Evolutionary conservation across 2,113 vertebrate genomes (phyloP).

Genomic region (Grantiella picta): DNA sequence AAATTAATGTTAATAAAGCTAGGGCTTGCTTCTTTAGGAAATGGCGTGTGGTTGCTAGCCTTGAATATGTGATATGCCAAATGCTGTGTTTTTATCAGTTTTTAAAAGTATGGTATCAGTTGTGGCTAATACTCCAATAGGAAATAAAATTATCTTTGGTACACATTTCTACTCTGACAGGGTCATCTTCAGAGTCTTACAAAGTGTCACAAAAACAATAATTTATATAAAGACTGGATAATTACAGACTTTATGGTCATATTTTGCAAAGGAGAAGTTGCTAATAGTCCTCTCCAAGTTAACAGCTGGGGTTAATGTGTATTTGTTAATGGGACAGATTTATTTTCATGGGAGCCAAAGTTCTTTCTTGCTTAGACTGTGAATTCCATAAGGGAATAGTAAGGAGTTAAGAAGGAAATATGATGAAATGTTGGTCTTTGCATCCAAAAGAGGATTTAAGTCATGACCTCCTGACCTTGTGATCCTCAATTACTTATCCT

Average conservation of each 20-base stretch:
- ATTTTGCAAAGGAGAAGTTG: not conserved
- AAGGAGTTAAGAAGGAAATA: conserved; percentile 56
- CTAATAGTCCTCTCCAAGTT: not conserved
- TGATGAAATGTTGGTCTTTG: conserved; percentile 49
- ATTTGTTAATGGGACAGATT: conserved; percentile 41
- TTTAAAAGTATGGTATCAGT: not conserved
- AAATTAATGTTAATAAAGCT: not conserved
- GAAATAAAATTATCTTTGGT: not conserved
- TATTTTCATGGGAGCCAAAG: conserved; percentile 31
- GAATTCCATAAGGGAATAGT: conserved; percentile 50
- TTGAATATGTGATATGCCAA: not conserved
- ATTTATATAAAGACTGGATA: not conserved
- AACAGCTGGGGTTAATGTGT: conserved; percentile 16
- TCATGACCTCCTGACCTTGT: conserved; percentile 52
- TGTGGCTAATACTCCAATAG: rapidly evolving
- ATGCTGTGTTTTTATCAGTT: not conserved
- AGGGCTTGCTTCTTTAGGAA: not conserved
- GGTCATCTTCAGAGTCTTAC: not conserved
- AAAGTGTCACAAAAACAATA: not conserved
- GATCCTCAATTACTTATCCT: conserved; percentile 55
- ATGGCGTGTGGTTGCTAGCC: not conserved
- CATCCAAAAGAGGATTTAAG: conserved; percentile 56
- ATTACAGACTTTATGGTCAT: not conserved
- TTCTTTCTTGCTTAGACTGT: conserved; percentile 42
- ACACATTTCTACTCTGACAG: not conserved